Evolutionary conservation across 2,113 vertebrate species (phyloP), one percentile per base, ranked within the genome.

Genomic region (Ifrita kowaldi): DNA sequence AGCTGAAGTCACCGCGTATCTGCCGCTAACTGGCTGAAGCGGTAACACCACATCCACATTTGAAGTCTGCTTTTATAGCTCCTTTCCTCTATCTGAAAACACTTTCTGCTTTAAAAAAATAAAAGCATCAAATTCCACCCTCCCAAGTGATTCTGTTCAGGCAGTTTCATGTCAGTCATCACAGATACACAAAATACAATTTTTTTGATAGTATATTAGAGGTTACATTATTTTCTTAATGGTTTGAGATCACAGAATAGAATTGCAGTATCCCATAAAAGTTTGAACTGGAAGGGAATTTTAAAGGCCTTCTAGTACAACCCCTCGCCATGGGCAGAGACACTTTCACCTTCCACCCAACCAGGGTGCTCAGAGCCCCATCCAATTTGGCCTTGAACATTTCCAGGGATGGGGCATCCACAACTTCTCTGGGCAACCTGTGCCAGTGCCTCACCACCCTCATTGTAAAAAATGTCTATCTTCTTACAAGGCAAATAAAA

Each of bases 261-360:
- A 82, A 53, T 10, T 52, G 55, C 11, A 47, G 26, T 44, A 55
- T 35, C n/a, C 27, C 30, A 9, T 32, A 62, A 55, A 13, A 47
- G 47, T 16, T 53, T 30, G 24, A 65, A 79, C n/a, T 35, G 63
- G 30, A 69, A 62, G n/a, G 5, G 12, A 55, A 18, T 11, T 62
- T 47, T 35, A 41, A 55, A 68, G 26, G 30, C 41, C 41, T 76
- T 16, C 11, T 32, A 62, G 24, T 32, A 30, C 30, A 60, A 46
- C 1, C 5, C 5, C 7, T 26, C 1, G 4, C 21, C 41, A 47
- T 3, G 6, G 41, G n/a, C 30, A 55, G 30, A 47, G 12, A 49
- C 6, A 62, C 21, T 26, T 47, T 35, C n/a, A 47, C 24, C n/a
- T 69, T 69, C 41, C 21, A 60, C 16, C 11, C 22, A n/a, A 42